Percentiles rank a stretch among this genome's conserved stretches.
phyloP scores from a whole-genome alignment of 1,140 invertebrate species.

The Drosophila pseudoananassae region DNA sequence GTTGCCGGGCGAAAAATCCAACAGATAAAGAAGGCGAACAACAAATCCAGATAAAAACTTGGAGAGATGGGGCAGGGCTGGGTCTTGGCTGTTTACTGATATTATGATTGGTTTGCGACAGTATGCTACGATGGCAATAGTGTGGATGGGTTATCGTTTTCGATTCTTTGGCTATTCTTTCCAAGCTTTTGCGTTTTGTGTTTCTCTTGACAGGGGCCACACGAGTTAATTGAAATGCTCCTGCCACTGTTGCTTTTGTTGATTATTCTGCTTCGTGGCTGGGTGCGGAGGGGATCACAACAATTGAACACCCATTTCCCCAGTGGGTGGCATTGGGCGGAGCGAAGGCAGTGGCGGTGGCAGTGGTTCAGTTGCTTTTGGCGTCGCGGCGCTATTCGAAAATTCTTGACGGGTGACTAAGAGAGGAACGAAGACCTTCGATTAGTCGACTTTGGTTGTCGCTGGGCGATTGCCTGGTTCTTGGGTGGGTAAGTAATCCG shows the following conservation, averaged over 20 bases:
- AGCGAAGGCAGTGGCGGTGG: constrained; percentile 7
- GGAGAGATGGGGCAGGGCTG: constrained; percentile 6
- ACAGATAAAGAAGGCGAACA: constrained; percentile 19
- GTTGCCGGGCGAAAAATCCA: not conserved
- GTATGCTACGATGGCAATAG: not conserved
- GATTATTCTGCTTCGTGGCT: constrained; percentile 40
- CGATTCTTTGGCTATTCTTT: constrained; percentile 1
- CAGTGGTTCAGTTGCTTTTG: constrained; percentile 49
- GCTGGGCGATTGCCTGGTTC: constrained; percentile 22
- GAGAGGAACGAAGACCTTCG: constrained; percentile 54
- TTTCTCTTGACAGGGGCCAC: constrained; percentile 32
- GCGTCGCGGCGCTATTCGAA: constrained; percentile 50
- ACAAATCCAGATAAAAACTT: constrained; percentile 9
- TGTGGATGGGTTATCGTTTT: constrained; percentile 30
- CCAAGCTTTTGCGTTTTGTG: constrained; percentile 5
- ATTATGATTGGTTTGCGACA: constrained; percentile 11
- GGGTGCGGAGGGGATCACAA: constrained; percentile 31
- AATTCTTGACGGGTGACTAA: constrained; percentile 70
- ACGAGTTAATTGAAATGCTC: constrained; percentile 73
- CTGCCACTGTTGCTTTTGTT: constrained; percentile 41
- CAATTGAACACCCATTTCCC: constrained; percentile 76
- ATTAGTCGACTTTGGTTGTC: constrained; percentile 23
- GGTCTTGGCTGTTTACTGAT: not conserved
- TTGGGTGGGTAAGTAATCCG: constrained; percentile 14
- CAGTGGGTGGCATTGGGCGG: constrained; percentile 29